These are phyloP conservation scores for Epinotia bilunana DNA, from an alignment of 2,888 invertebrate species.

Conservation along the genomic window DNA sequence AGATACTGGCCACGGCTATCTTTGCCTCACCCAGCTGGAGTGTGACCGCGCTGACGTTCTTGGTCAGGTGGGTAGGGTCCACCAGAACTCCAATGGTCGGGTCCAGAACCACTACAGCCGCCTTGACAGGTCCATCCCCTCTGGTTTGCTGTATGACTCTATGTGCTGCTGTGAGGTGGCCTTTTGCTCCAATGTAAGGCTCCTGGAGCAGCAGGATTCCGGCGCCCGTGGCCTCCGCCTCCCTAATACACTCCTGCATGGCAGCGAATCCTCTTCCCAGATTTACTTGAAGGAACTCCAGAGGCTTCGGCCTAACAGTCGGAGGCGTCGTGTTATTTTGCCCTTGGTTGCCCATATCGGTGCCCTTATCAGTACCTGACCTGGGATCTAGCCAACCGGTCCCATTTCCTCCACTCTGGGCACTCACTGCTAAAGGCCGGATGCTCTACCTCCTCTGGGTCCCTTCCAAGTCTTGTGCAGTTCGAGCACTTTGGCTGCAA, in stretches of 20 bases:
- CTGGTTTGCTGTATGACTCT: conserved; percentile 7
- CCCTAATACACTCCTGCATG: neutral
- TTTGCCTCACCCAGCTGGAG: neutral
- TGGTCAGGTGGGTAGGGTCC: neutral
- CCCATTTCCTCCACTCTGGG: neutral
- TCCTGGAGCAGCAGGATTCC: neutral
- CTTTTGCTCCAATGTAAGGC: conserved; percentile 26
- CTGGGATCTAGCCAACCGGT: neutral
- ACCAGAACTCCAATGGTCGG: neutral
- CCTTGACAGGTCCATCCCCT: conserved; percentile 4
- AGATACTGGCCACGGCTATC: neutral
- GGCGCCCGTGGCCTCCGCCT: neutral
- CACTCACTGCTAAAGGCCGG: neutral
- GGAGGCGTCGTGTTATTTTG: too few species aligned
- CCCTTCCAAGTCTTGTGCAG: neutral
- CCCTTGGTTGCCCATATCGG: too few species aligned
- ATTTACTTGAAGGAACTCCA: neutral
- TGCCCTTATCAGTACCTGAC: neutral
- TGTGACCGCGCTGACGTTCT: neutral
- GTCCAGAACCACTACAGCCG: conserved; percentile 18
- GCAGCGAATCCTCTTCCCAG: neutral
- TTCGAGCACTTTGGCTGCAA: neutral
- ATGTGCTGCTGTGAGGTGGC: neutral
- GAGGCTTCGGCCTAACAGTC: too few species aligned
- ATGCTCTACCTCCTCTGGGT: neutral